A percentile compares a stretch with the other conserved stretches of the same genome.
phyloP scores from a whole-genome alignment of 2,797 vertebrate genomes.

The Esox masquinongy region DNA sequence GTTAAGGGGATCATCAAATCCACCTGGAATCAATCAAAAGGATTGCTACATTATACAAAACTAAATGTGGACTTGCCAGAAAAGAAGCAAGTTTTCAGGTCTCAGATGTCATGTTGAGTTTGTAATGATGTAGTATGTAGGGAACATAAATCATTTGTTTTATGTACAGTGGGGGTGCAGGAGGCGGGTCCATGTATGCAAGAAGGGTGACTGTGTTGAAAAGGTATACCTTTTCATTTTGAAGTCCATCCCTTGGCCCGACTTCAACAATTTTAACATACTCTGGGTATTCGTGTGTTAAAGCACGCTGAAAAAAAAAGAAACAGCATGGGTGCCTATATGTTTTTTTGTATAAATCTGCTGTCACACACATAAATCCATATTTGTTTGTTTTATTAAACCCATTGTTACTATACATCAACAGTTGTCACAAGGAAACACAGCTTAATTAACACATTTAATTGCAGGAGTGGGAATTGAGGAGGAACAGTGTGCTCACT shows the following conservation, averaged over 20 bases:
- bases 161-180: neutral
- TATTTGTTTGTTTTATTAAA: no score
- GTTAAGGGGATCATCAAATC: slow-evolving; percentile 8
- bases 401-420: no score
- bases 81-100: neutral
- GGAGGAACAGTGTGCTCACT: neutral
- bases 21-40: neutral
- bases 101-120: neutral
- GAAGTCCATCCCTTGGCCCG: slow-evolving; percentile 93
- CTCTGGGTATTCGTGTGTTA: slow-evolving; percentile 77
- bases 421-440: no score
- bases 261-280: slow-evolving; percentile 96
- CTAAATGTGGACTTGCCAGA: neutral
- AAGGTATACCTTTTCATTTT: slow-evolving; percentile 92
- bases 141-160: neutral
- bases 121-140: neutral
- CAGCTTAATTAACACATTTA: neutral
- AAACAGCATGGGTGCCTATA: slow-evolving; percentile 23
- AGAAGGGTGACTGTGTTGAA: slow-evolving; percentile 20
- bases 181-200: neutral
- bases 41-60: neutral
- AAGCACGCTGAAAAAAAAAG: slow-evolving; percentile 68
- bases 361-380: neutral
- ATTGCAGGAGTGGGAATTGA: neutral
- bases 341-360: neutral